Base-by-base conservation (phyloP, 2,113 vertebrate species). In the Boulengeromyrus knoepffleri region DNA sequence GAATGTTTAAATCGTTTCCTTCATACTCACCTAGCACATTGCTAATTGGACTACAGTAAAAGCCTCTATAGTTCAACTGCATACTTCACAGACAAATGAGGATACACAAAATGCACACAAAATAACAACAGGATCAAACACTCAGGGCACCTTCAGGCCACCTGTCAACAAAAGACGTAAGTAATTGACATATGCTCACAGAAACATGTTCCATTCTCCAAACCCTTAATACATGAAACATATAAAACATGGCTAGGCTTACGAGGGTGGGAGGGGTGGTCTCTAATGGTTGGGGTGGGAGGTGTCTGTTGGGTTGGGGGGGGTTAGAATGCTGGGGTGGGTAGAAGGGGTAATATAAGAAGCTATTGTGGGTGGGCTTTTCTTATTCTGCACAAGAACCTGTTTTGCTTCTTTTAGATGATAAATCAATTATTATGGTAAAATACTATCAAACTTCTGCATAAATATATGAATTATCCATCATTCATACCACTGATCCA, bases 21-120 rank as follows among this genome's bases (percentile, higher is more conserved):
- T 90, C 92, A 92, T 93, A 95, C 95, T 96, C 88, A 96, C 95
- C 91, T 95, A 96, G 93, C 89, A 6, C 93, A 96, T 94, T 95
- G 92, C 95, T 94, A 90, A 58, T 90, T 88, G 93, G 95, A 95
- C 95, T 96, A 96, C 95, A 96, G 95, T 91, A 92, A 95, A 95
- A 96, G 94, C 93, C 95, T 95, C 92, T 77, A 84, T 88, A 89
- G 88, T 70, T 66, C 77, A 89, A 39, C 49, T 46, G 66, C 74
- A 77, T 9, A 89, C 42, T 56, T 39, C 87, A 62, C 66, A 90
- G 5, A 90, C 56, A 90, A 50, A 88, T 83, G 31, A 36, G 31
- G 91, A 89, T 36, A 17, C 87, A 66, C 47, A 53, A 56, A 19
- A 92, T 62, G 27, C 47, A 74, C 86, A 36, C 10, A 56, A 66